A percentile compares a stretch with the other conserved stretches of the same genome.
These are phyloP conservation scores for Micromys minutus DNA, from an alignment of 2,113 vertebrate genomes.

Conservation along the genomic window DNA sequence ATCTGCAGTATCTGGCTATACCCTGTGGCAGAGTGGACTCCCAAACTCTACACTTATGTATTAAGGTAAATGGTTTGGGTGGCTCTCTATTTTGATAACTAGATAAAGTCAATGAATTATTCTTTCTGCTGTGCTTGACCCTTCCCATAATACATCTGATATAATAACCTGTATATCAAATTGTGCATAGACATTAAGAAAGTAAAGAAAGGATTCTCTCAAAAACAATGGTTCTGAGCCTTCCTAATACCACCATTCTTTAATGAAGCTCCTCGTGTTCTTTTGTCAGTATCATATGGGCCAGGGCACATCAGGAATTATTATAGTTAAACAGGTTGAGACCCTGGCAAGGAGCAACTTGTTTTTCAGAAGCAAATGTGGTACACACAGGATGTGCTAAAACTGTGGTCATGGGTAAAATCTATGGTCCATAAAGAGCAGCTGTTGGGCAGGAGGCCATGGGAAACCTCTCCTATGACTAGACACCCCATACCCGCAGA, in stretches of 20 bases:
- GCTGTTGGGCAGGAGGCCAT: no score
- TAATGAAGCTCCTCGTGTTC: not conserved
- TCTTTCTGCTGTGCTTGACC: not conserved
- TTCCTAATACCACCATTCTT: not conserved
- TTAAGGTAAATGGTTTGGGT: not conserved
- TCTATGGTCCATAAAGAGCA: not conserved
- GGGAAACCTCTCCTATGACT: no score
- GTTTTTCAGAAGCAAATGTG: not conserved
- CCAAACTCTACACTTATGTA: no score
- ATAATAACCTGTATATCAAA: not conserved
- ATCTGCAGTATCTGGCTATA: no score
- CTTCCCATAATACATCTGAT: not conserved
- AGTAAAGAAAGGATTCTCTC: not conserved
- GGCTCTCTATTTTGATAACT: not conserved
- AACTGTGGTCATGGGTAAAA: no score
- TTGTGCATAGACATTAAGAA: not conserved
- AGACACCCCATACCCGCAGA: fast-evolving
- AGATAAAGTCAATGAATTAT: not conserved
- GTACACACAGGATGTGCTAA: not conserved
- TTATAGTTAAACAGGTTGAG: not conserved
- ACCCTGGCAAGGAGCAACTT: not conserved
- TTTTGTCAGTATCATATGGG: not conserved
- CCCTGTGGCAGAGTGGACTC: no score
- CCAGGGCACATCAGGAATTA: not conserved
- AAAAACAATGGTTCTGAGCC: not conserved